phyloP scores from a whole-genome alignment of 2,113 vertebrate species.

The Dicrurus megarhynchus region DNA sequence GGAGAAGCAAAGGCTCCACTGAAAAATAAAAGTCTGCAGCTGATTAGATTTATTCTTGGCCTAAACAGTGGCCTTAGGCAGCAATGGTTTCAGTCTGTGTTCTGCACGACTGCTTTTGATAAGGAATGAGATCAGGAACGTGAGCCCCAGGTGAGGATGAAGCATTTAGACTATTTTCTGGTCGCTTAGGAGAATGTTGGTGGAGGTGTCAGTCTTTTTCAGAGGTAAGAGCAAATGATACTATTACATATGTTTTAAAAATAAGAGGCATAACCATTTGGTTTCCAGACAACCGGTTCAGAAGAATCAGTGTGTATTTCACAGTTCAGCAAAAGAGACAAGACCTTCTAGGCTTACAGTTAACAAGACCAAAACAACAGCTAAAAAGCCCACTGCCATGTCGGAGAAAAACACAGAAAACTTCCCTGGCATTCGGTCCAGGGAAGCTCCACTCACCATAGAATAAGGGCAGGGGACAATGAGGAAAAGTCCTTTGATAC shows the following conservation, averaged over 20 bases:
- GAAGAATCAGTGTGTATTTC: not conserved
- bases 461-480: not conserved
- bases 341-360: not conserved
- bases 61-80: not conserved
- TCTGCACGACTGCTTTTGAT: conserved; percentile 18
- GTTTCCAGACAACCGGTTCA: conserved; percentile 8
- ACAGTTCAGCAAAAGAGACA: not conserved
- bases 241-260: not conserved
- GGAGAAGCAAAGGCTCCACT: not conserved
- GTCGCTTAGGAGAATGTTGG: not conserved
- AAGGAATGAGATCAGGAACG: not conserved
- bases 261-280: not conserved
- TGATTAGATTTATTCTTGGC: not conserved
- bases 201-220: not conserved
- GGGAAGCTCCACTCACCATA: not conserved
- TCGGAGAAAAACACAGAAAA: not conserved
- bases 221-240: not conserved
- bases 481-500: not conserved
- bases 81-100: not conserved
- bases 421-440: not conserved
- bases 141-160: not conserved
- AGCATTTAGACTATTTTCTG: not conserved
- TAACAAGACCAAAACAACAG: not conserved
- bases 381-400: not conserved
- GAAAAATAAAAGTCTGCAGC: not conserved